These are phyloP conservation scores for Cydia strobilella DNA, from an alignment of 1,140 invertebrate genomes.

Conservation along the genomic window DNA sequence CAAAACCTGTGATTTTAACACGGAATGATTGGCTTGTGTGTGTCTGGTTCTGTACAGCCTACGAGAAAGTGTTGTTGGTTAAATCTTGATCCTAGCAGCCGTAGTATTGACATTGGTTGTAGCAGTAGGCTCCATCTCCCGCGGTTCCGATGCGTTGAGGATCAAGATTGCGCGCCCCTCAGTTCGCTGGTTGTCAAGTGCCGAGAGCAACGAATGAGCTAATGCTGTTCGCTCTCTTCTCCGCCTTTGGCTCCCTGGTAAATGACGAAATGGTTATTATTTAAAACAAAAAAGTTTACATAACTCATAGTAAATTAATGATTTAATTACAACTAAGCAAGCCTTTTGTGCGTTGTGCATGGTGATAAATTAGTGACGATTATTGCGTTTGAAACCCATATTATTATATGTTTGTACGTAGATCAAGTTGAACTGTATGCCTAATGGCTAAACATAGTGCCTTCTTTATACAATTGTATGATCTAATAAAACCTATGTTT, in stretches of 20 bases:
- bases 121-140: slow-evolving; percentile 54
- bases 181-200: slow-evolving; percentile 80
- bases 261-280: slow-evolving; percentile 35
- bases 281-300: background rate
- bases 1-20: slow-evolving; percentile 26
- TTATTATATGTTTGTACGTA: background rate
- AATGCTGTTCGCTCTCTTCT: slow-evolving; percentile 81
- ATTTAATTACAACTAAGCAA: slow-evolving; percentile 19
- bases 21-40: slow-evolving; percentile 14
- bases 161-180: slow-evolving; percentile 73
- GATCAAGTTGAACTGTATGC: background rate
- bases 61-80: slow-evolving; percentile 40
- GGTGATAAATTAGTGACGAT: slow-evolving; percentile 26
- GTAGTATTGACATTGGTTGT: slow-evolving; percentile 46
- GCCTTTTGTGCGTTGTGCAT: slow-evolving; percentile 26
- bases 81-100: slow-evolving; percentile 58
- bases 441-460: too few species aligned
- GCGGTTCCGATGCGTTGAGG: slow-evolving; percentile 60
- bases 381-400: slow-evolving; percentile 19
- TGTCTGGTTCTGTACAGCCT: slow-evolving; percentile 1
- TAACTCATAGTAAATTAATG: background rate
- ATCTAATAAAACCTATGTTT: too few species aligned
- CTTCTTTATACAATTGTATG: too few species aligned
- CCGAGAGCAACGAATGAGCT: slow-evolving; percentile 79
- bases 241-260: slow-evolving; percentile 80